Conservation (phyloP, 2,113 vertebrate species). For the Fulica atra region DNA sequence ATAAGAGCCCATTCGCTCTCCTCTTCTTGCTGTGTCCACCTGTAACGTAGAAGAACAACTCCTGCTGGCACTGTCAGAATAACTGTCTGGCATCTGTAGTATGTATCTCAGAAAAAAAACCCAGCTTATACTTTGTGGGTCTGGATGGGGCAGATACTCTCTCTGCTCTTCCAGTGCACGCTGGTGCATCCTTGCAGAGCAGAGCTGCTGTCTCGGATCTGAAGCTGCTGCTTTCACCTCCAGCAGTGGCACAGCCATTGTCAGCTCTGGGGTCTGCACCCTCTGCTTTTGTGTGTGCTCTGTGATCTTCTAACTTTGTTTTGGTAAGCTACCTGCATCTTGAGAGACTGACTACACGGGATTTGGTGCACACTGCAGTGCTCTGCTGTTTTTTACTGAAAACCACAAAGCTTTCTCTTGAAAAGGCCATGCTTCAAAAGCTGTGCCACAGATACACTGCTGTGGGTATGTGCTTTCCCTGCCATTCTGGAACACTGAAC, state of each 20-base stretch:
- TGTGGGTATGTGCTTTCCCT: not conserved
- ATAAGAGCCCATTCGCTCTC: not conserved
- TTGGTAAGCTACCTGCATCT: not conserved
- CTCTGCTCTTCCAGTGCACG: not conserved
- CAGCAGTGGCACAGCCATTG: not conserved
- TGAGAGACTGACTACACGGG: not conserved
- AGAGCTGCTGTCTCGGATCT: not conserved
- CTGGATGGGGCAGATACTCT: not conserved
- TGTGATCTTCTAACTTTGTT: not conserved
- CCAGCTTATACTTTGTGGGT: not conserved
- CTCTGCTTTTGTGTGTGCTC: not conserved
- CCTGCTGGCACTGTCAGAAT: not conserved
- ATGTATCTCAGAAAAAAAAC: not conserved
- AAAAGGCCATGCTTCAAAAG: not conserved
- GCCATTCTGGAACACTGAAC: not conserved
- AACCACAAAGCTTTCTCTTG: not conserved
- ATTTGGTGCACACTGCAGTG: not conserved
- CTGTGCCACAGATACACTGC: not conserved
- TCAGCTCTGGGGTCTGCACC: not conserved
- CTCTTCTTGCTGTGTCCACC: not conserved
- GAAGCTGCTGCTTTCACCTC: not conserved
- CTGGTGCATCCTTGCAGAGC: not conserved
- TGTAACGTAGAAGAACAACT: not conserved
- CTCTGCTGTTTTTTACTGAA: not conserved
- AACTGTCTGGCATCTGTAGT: not conserved